Evolutionary conservation across 2,888 invertebrate species (phyloP), one percentile per base, ranked within the genome.

Genomic region (Auanema sp.): DNA sequence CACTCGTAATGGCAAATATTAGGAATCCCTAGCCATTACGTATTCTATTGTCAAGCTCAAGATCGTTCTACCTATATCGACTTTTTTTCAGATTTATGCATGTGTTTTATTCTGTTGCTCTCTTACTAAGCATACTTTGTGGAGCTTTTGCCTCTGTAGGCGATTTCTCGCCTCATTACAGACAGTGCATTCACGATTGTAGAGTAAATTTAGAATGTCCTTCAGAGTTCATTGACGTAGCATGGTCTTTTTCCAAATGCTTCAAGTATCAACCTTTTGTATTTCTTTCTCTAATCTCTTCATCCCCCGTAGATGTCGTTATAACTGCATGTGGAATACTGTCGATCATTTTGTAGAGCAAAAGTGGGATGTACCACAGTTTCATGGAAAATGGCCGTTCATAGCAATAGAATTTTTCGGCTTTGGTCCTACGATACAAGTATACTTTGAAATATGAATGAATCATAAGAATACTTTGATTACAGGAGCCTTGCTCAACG

Each of bases 321-420:
- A 80, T 25, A 63, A 69, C 5, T 80, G 80, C 53, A 75, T 80
- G 65, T 79, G 78, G 76, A 50, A 64, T 43, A 76, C 80, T 0
- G 71, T 77, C 14, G 71, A 65, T 11, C 16, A 54, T 14, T 80
- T 78, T 44, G 58, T 66, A 50, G 55, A 51, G 56, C 23, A 61
- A 24, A 58, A 60, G 49, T 68, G 65, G 40, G 49, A 33, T 6
- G 58, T 70, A 12, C 78, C 79, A 10, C 78, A 80, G 49, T 80
- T 80, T 51, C 77, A 71, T 53, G 80, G 80, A 33, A 80, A 80
- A 74, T 80, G 80, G 80, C 79, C 79, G 4, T 80, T 80, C 52
- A 8, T 49, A 1, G 70, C 79, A 8, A 52, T 75, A n/a, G 57
- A 67, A 10, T 40, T 56, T 16, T 14, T 63, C 14, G 64, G 43